Percentiles rank a stretch among this genome's conserved stretches.
Evolutionary conservation across 2,113 vertebrate species (phyloP).

Genomic region (Elanus axillaris): DNA sequence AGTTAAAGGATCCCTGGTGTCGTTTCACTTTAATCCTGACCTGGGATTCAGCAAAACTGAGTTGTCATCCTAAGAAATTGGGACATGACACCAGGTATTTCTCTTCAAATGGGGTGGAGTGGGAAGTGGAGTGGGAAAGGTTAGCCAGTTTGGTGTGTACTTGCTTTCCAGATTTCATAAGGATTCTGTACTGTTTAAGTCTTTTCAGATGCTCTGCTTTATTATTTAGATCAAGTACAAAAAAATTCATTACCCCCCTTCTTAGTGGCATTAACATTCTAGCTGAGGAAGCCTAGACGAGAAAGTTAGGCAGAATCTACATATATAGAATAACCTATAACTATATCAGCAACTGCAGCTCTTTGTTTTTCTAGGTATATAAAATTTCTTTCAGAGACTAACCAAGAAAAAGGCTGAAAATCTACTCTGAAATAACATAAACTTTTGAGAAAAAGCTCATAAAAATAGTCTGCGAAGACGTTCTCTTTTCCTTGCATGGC

Average conservation of each 20-base stretch:
- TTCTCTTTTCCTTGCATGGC: not conserved
- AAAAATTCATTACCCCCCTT: not conserved
- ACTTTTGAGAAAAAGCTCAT: not conserved
- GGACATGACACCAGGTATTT: not conserved
- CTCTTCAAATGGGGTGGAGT: not conserved
- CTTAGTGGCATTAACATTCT: not conserved
- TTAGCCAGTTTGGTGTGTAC: rapidly evolving
- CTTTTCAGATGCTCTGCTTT: not conserved
- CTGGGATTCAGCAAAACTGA: too few species aligned
- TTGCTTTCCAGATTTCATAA: not conserved
- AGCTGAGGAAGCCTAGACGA: not conserved
- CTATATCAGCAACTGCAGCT: not conserved
- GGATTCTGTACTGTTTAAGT: not conserved
- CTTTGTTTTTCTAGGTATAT: not conserved
- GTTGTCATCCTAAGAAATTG: too few species aligned
- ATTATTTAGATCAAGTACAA: not conserved
- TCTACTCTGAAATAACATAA: not conserved
- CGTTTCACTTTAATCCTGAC: too few species aligned
- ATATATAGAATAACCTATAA: not conserved
- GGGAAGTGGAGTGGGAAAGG: not conserved
- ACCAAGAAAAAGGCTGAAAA: not conserved
- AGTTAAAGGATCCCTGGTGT: too few species aligned
- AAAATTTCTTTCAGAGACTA: not conserved
- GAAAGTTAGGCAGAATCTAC: not conserved
- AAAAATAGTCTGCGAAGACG: not conserved